phyloP scores from a whole-genome alignment of 2,797 vertebrate species.

The Acropternis orthonyx region DNA sequence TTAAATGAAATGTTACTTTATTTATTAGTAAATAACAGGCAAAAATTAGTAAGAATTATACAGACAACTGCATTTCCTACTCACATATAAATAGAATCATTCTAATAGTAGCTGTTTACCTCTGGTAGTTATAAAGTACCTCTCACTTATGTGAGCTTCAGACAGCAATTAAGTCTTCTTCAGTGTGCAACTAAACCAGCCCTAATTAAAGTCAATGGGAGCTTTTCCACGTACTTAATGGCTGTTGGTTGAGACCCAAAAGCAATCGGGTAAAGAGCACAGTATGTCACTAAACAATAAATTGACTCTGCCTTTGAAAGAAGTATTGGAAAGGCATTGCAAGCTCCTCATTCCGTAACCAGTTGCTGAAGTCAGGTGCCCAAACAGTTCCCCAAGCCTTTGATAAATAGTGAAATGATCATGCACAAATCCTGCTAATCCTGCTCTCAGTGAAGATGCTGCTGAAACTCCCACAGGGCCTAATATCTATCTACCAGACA shows the following conservation, averaged over 20 bases:
- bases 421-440: background rate
- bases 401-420: background rate
- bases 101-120: background rate
- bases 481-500: background rate
- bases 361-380: background rate
- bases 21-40: background rate
- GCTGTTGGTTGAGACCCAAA: background rate
- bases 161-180: conserved; percentile 22
- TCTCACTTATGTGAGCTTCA: background rate
- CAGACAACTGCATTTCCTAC: background rate
- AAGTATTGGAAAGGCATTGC: background rate
- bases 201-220: conserved; percentile 42
- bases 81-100: background rate
- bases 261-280: background rate
- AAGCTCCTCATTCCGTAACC: background rate
- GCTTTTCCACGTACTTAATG: background rate
- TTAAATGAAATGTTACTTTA: background rate
- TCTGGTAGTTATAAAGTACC: background rate
- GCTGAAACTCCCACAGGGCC: background rate
- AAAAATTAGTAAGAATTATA: background rate
- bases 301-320: background rate
- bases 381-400: background rate
- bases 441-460: background rate
- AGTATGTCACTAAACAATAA: background rate
- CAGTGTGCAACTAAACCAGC: background rate